Percentiles rank a stretch among this genome's conserved stretches.
phyloP scores from a whole-genome alignment of 2,113 vertebrate genomes.

The Nipponia nippon region DNA sequence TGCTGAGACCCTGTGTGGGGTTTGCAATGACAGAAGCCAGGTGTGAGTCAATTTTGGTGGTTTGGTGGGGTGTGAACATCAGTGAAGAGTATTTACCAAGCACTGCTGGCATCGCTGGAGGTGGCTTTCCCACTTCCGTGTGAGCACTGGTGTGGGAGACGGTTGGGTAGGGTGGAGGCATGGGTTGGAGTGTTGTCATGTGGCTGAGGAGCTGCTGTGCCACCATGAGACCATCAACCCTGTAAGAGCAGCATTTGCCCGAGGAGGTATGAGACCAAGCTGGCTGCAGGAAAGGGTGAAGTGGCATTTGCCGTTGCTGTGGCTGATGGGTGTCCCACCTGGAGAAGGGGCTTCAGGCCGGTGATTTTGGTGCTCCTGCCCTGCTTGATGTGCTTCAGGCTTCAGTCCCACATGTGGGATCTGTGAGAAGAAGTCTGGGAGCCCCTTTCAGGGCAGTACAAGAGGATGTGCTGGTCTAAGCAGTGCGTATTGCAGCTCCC shows the following conservation, averaged over 20 bases:
- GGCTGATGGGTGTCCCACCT: background rate
- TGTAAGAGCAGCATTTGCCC: accelerated
- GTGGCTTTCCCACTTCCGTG: background rate
- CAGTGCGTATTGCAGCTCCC: background rate
- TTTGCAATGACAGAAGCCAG: background rate
- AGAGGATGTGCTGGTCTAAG: background rate
- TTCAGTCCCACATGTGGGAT: accelerated
- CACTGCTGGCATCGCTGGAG: background rate
- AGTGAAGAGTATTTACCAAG: background rate
- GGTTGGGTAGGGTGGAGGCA: background rate
- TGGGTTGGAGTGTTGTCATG: background rate
- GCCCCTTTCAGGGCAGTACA: background rate
- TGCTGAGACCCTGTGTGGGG: background rate
- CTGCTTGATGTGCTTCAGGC: background rate
- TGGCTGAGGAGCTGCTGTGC: background rate
- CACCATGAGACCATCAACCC: background rate
- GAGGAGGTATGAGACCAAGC: accelerated
- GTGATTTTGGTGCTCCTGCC: background rate
- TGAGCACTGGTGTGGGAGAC: accelerated
- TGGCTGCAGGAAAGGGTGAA: background rate
- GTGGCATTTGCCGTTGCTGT: background rate
- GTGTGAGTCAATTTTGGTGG: background rate
- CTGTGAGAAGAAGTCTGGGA: background rate
- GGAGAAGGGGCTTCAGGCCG: background rate
- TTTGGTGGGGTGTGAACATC: accelerated